Evolutionary conservation across 2,888 invertebrate species (phyloP), one percentile per base, ranked within the genome.

Genomic region (Tillus elongatus): DNA sequence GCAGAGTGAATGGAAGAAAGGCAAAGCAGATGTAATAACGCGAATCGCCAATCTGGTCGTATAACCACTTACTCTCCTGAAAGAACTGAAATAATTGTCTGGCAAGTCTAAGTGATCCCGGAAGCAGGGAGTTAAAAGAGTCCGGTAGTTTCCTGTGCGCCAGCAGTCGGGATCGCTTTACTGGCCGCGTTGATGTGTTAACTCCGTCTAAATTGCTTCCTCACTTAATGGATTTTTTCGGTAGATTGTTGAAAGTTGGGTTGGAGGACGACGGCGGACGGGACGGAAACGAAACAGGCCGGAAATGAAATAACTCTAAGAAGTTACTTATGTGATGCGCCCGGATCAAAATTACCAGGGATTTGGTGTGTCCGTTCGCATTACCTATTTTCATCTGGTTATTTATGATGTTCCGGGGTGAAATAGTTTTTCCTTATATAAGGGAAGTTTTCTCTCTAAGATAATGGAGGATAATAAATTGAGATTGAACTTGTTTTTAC

Each of bases 121-220:
- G 47, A 46, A 47, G 33, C 41, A 39, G 26, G 40, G 41, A 41
- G 44, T 44, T 45, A 44, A 43, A 40, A 40, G 41, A 42, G 38
- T 41, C 35, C 40, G 41, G 39, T 40, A 39, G 39, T 37, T 37
- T 39, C 41, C 41, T 39, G 43, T 41, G 41, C 40, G 37, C 32
- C 42, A 43, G 44, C 47, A 49, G 43, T 46, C 41, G 41, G 44
- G 51, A 51, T 50, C 47, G 50, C 45, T 56, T 57, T 52, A 52
- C 50, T 42, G 39, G 45, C 53, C 45, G 52, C 56, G 56, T 53
- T 58, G 61, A 62, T 61, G 63, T 61, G 63, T 62, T 63, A 62
- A 63, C 61, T 61, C 55, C 57, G 52, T 51, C 56, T 49, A 61
- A 63, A 62, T 62, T 62, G 59, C 58, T 63, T 63, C 62, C 63